phyloP scores from a whole-genome alignment of 64 coral and sea anemone species.

The Montipora sp. region DNA sequence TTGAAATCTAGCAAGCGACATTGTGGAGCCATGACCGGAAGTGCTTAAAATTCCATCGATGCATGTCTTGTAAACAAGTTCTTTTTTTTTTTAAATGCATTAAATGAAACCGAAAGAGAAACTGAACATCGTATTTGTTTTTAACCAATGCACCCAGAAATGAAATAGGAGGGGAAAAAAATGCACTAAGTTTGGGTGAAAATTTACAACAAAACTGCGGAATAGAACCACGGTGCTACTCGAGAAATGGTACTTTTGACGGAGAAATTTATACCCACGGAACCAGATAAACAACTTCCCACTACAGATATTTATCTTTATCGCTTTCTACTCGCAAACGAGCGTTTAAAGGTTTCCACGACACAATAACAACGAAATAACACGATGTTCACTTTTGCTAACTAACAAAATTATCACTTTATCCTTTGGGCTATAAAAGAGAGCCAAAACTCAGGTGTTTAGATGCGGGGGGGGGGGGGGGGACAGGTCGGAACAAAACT shows the following conservation, averaged over 20 bases:
- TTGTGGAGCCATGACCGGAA: constrained; percentile 15
- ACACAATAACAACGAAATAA: too few species aligned
- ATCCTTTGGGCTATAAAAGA: neutral
- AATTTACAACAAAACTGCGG: too few species aligned
- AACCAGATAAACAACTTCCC: too few species aligned
- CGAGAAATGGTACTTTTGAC: too few species aligned
- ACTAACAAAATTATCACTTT: too few species aligned
- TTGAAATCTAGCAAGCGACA: neutral
- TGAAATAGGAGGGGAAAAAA: neutral
- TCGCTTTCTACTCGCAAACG: neutral
- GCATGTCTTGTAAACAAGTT: constrained; percentile 30
- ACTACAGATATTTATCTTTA: neutral
- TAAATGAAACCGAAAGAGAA: neutral
- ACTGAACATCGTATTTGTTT: neutral
- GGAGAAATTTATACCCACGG: too few species aligned
- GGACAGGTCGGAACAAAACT: neutral
- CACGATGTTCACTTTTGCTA: too few species aligned
- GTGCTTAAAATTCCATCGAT: constrained; percentile 16
- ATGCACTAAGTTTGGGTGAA: too few species aligned
- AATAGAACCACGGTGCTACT: too few species aligned
- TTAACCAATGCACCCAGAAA: neutral
- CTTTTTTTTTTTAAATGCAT: neutral
- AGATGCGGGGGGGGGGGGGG: too few species aligned
- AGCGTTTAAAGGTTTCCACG: neutral
- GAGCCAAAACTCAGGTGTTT: neutral